Evolutionary conservation across 2,113 vertebrate species (phyloP).

Genomic region (Rhabdornis inornatus): DNA sequence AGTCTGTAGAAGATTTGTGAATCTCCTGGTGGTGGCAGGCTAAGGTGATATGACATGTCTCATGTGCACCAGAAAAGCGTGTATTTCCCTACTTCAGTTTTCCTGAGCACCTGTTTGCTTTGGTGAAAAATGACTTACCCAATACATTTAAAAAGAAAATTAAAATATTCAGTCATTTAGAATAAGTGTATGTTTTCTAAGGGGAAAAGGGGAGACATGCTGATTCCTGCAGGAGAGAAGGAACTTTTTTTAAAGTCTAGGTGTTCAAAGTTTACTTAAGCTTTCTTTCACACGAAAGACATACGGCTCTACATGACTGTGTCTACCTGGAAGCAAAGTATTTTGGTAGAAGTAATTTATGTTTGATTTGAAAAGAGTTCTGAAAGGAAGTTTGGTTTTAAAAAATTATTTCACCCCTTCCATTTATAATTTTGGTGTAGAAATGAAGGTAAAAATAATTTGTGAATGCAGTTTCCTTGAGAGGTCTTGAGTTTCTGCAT

Average conservation of each 20-base stretch:
- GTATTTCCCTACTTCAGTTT: not conserved
- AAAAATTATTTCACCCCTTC: not conserved
- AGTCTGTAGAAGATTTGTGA: not conserved
- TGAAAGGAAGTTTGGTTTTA: not conserved
- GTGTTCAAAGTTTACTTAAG: not conserved
- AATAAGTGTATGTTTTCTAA: not conserved
- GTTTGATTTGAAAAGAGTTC: constrained; percentile 24
- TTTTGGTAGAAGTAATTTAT: not conserved
- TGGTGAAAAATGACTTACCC: not conserved
- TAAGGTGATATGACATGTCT: not conserved
- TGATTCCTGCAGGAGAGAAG: not conserved
- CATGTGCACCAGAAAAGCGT: not conserved
- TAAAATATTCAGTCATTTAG: not conserved
- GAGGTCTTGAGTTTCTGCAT: constrained; percentile 26
- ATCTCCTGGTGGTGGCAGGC: not conserved
- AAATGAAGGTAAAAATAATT: constrained; percentile 34
- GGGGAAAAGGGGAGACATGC: not conserved
- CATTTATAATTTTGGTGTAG: not conserved
- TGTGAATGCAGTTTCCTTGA: constrained; percentile 10
- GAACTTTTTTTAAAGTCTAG: not conserved
- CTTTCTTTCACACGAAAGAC: not conserved
- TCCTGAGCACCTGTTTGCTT: not conserved
- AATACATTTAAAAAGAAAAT: not conserved
- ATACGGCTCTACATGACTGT: not conserved
- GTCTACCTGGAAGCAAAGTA: not conserved